Conservation (phyloP, 2,113 vertebrate genomes). For the Girardinichthys multiradiatus region DNA sequence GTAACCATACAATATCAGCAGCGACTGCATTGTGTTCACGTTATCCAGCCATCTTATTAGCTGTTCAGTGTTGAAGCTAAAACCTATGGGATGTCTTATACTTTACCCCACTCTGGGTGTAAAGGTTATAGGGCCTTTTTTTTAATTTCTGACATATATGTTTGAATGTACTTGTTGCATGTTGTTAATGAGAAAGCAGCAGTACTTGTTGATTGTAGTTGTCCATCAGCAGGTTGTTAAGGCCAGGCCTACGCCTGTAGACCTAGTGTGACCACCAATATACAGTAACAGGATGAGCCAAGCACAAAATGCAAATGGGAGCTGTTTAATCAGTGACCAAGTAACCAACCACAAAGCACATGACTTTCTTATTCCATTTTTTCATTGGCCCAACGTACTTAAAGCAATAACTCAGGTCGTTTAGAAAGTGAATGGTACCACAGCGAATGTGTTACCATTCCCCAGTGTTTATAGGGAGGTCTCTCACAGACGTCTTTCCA, state of each 20-base stretch:
- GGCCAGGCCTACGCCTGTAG: constrained; percentile 10
- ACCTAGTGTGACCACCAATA: constrained; percentile 25
- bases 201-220: constrained; percentile 23
- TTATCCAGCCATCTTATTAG: constrained; percentile 82
- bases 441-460: constrained; percentile 87
- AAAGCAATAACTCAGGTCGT: constrained; percentile 93
- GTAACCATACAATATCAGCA: not conserved
- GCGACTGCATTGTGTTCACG: constrained; percentile 81
- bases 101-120: constrained; percentile 24
- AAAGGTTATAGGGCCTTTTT: constrained; percentile 1
- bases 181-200: constrained; percentile 39
- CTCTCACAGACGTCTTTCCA: constrained; percentile 80
- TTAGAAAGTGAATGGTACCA: constrained; percentile 92
- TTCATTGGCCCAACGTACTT: constrained; percentile 73
- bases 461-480: constrained; percentile 75
- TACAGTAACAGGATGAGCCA: constrained; percentile 26
- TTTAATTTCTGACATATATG: constrained; percentile 19
- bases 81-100: constrained; percentile 62
- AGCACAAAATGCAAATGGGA: constrained; percentile 50
- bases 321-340: constrained; percentile 63
- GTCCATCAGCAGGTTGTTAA: constrained; percentile 8
- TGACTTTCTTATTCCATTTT: constrained; percentile 80
- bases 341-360: constrained; percentile 85
- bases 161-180: constrained; percentile 42
- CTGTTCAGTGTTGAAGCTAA: constrained; percentile 85